Percentiles rank a stretch among this genome's conserved stretches.
These are phyloP conservation scores for Agelas oroides DNA, from an alignment of 37 sponge, comb jelly and placozoan species.

Conservation along the genomic window DNA sequence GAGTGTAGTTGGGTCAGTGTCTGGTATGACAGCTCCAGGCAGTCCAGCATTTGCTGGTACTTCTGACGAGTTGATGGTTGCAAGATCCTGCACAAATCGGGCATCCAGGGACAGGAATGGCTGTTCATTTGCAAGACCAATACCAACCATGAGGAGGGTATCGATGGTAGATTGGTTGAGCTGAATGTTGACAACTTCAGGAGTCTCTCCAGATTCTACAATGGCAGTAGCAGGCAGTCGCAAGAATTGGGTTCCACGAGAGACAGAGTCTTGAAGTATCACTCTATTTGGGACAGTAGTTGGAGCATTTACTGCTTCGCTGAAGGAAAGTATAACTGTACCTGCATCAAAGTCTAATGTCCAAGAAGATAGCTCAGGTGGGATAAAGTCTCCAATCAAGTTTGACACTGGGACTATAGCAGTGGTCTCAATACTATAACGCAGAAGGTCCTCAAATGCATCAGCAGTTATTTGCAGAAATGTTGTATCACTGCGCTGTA, in stretches of 20 bases:
- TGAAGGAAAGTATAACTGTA: slow-evolving; percentile 68
- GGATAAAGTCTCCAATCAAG: slow-evolving; percentile 71
- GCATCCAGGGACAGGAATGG: slow-evolving; percentile 70
- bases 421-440: slow-evolving; percentile 6
- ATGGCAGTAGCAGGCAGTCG: slow-evolving; percentile 26
- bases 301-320: slow-evolving; percentile 71
- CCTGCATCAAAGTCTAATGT: slow-evolving; percentile 63
- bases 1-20: slow-evolving; percentile 60
- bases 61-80: slow-evolving; percentile 41
- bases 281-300: slow-evolving; percentile 34
- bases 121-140: slow-evolving; percentile 41
- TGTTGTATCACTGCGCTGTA: slow-evolving; percentile 51
- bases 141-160: slow-evolving; percentile 42
- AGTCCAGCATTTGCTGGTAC: slow-evolving; percentile 33
- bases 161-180: slow-evolving; percentile 39
- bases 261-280: slow-evolving; percentile 48
- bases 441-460: slow-evolving; percentile 52
- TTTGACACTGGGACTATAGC: slow-evolving; percentile 24
- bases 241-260: slow-evolving; percentile 9
- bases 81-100: slow-evolving; percentile 67
- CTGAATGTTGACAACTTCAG: slow-evolving; percentile 32
- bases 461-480: slow-evolving; percentile 53
- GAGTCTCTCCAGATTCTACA: slow-evolving; percentile 3
- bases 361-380: slow-evolving; percentile 66
- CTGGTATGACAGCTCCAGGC: slow-evolving; percentile 39